phyloP scores from a whole-genome alignment of 2,888 invertebrate genomes.

The Tachina fera region DNA sequence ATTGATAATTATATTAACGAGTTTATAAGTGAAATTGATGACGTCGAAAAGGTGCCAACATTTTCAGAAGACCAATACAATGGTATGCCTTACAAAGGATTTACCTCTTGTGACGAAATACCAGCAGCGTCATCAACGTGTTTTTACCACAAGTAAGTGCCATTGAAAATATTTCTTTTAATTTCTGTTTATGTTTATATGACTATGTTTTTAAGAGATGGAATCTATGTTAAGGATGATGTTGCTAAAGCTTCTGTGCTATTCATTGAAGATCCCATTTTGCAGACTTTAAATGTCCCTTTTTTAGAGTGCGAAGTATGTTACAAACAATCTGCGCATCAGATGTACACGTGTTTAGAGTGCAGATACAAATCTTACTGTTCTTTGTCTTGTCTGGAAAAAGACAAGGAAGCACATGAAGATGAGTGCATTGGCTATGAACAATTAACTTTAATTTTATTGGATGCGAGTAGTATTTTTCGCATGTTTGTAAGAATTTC shows the following conservation, averaged over 20 bases:
- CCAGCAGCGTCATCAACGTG: conserved; percentile 61
- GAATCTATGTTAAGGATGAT: conserved; percentile 58
- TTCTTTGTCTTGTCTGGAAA: conserved; percentile 68
- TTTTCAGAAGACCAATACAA: conserved; percentile 21
- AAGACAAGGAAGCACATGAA: conserved; percentile 58
- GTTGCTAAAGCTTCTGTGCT: conserved; percentile 59
- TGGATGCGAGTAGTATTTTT: conserved; percentile 69
- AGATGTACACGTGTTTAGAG: conserved; percentile 70
- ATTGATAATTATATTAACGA: conserved; percentile 47
- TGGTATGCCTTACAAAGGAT: conserved; percentile 66
- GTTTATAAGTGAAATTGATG: conserved; percentile 43
- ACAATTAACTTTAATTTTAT: conserved; percentile 63
- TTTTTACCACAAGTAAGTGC: conserved; percentile 53
- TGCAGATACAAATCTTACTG: conserved; percentile 73
- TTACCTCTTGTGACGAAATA: conserved; percentile 52
- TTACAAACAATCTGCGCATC: conserved; percentile 35
- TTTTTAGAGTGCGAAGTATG: conserved; percentile 71
- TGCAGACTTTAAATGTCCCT: conserved; percentile 61
- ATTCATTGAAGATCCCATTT: conserved; percentile 64
- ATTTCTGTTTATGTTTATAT: too few species aligned
- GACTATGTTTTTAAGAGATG: conserved; percentile 13
- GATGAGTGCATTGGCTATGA: conserved; percentile 71
- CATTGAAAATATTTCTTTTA: neutral
- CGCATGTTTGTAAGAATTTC: conserved; percentile 68
- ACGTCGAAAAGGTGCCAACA: conserved; percentile 7